Conservation (phyloP, 2,797 vertebrate species). For the Dipus sagitta region DNA sequence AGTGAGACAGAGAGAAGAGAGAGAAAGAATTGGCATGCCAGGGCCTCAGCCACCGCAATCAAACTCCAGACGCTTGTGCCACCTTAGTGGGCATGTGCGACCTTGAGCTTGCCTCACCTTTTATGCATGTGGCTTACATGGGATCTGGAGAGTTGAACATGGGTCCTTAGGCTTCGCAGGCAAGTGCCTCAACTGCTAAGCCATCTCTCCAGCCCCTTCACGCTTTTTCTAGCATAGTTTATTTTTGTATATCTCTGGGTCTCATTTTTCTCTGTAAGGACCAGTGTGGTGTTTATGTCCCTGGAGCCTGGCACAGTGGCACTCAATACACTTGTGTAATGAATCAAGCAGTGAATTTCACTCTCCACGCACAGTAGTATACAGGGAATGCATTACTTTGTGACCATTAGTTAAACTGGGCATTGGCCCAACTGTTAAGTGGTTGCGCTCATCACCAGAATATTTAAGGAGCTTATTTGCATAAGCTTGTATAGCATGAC, state of each 20-base stretch:
- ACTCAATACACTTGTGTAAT: neutral
- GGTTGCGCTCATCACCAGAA: slow-evolving; percentile 12
- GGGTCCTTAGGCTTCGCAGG: too few relatives aligned
- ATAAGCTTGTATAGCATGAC: slow-evolving; percentile 6
- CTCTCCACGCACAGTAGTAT: neutral
- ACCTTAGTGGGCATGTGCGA: too few relatives aligned
- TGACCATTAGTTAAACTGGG: slow-evolving; percentile 27
- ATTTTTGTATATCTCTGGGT: neutral
- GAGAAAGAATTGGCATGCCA: too few relatives aligned
- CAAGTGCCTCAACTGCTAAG: too few relatives aligned
- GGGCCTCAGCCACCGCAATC: too few relatives aligned
- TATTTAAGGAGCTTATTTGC: slow-evolving; percentile 34
- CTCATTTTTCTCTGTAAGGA: neutral
- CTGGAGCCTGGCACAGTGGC: neutral
- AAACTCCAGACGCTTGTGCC: too few relatives aligned
- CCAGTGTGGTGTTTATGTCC: neutral
- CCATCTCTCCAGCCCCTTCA: too few relatives aligned
- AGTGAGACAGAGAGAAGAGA: too few relatives aligned
- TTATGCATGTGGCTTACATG: too few relatives aligned
- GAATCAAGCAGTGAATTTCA: slow-evolving; percentile 20
- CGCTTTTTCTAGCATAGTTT: neutral
- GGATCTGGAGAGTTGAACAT: too few relatives aligned
- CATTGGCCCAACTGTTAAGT: neutral
- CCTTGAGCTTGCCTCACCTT: too few relatives aligned
- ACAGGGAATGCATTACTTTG: slow-evolving; percentile 7